Evolutionary conservation across 2,797 vertebrate species (phyloP).

Genomic region (Pseudomugil gertrudae): DNA sequence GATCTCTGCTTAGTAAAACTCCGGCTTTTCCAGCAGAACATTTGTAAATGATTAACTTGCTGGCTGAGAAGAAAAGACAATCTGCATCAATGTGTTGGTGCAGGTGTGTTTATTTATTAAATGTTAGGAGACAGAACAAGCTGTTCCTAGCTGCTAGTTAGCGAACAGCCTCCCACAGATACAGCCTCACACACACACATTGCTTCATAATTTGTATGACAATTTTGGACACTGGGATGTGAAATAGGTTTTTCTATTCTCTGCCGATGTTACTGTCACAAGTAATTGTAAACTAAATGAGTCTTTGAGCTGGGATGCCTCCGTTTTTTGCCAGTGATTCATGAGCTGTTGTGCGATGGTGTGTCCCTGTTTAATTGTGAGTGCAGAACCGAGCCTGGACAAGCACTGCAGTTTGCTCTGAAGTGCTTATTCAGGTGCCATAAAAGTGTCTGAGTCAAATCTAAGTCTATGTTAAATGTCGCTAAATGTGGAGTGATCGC

Average conservation of each 20-base stretch:
- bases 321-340: conserved; percentile 17
- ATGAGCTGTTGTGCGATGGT: conserved; percentile 6
- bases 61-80: conserved; percentile 8
- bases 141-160: conserved; percentile 54
- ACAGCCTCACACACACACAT: conserved; percentile 13
- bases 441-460: conserved; percentile 49
- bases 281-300: conserved; percentile 32
- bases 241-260: conserved; percentile 46
- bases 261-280: conserved; percentile 8
- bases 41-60: conserved; percentile 13
- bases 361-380: conserved; percentile 37
- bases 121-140: conserved; percentile 46
- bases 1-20: neutral
- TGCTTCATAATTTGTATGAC: conserved; percentile 34
- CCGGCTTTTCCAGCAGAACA: conserved; percentile 9
- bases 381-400: conserved; percentile 22
- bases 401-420: conserved; percentile 35
- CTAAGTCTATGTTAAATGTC: conserved; percentile 48
- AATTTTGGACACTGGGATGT: conserved; percentile 34
- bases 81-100: conserved; percentile 25
- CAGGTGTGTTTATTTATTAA: conserved; percentile 54
- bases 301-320: conserved; percentile 5
- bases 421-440: conserved; percentile 48
- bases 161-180: conserved; percentile 49
- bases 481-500: conserved; percentile 72